phyloP scores from a whole-genome alignment of 2,113 vertebrate genomes.

The Peromyscus maniculatus region DNA sequence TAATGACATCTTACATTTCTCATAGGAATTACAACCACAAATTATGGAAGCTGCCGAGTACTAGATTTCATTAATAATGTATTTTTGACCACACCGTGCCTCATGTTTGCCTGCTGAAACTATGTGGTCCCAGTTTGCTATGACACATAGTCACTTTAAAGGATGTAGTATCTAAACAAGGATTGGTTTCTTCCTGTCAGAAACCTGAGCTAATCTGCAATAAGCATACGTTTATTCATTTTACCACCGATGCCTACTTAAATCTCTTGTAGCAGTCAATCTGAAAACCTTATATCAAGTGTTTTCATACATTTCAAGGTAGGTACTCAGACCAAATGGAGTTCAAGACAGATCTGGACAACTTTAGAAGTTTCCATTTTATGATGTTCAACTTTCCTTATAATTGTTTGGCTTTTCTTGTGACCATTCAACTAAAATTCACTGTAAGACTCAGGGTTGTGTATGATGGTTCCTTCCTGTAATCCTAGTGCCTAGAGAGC shows the following conservation, averaged over 20 bases:
- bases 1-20: conserved; percentile 62
- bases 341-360: conserved; percentile 11
- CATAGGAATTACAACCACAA: conserved; percentile 50
- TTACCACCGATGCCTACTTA: not conserved
- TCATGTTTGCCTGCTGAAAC: not conserved
- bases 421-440: not conserved
- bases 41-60: conserved; percentile 1
- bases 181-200: conserved; percentile 53
- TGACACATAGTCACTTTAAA: conserved; percentile 69
- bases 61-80: conserved; percentile 15
- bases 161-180: conserved; percentile 58
- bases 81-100: conserved; percentile 19
- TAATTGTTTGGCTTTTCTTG: not conserved
- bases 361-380: not conserved
- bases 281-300: not conserved
- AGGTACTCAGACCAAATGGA: not conserved
- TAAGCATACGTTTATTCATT: not conserved
- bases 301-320: not conserved
- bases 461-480: not conserved
- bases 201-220: conserved; percentile 42
- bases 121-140: not conserved
- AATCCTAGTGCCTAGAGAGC: not conserved
- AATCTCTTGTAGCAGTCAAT: not conserved
- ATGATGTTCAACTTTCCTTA: conserved; percentile 28
- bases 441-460: not conserved